Conservation (phyloP, 1,140 invertebrate species). For the Drosophila busckii region DNA sequence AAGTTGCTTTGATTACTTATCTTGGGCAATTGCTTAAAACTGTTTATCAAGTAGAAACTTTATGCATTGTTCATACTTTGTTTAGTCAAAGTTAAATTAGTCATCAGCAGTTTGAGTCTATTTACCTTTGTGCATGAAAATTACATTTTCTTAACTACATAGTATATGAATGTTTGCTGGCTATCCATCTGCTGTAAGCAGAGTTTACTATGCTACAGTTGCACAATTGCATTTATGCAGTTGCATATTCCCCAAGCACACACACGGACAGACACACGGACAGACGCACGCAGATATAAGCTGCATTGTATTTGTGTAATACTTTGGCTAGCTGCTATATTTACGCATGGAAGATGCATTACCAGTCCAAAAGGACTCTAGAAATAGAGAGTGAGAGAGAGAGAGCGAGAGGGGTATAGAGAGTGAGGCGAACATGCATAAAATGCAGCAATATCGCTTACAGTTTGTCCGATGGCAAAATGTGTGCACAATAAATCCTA, state of each 20-base stretch:
- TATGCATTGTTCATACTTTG: too few species aligned
- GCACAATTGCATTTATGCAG: conserved; percentile 68
- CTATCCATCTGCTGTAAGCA: too few species aligned
- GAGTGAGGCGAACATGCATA: conserved; percentile 26
- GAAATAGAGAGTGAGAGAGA: background rate
- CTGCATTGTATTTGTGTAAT: conserved; percentile 42
- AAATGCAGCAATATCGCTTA: conserved; percentile 39
- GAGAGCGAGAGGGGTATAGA: background rate
- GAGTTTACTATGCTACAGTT: too few species aligned
- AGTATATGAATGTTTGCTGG: too few species aligned
- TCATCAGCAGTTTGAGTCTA: background rate
- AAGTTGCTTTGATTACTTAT: too few species aligned
- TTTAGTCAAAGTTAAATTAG: too few species aligned
- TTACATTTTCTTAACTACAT: conserved; percentile 45
- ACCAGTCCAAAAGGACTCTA: conserved; percentile 3
- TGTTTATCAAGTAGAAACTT: background rate
- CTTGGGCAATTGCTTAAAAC: too few species aligned
- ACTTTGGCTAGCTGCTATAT: conserved; percentile 54
- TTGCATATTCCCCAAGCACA: conserved; percentile 60
- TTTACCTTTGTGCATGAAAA: conserved; percentile 40
- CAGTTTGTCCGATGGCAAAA: conserved; percentile 44
- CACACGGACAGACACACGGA: conserved; percentile 26
- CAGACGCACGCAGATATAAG: background rate
- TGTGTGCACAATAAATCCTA: conserved; percentile 70
- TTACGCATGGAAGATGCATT: conserved; percentile 60